Conservation (phyloP, 2,797 vertebrate genomes). For the Manis pentadactyla region DNA sequence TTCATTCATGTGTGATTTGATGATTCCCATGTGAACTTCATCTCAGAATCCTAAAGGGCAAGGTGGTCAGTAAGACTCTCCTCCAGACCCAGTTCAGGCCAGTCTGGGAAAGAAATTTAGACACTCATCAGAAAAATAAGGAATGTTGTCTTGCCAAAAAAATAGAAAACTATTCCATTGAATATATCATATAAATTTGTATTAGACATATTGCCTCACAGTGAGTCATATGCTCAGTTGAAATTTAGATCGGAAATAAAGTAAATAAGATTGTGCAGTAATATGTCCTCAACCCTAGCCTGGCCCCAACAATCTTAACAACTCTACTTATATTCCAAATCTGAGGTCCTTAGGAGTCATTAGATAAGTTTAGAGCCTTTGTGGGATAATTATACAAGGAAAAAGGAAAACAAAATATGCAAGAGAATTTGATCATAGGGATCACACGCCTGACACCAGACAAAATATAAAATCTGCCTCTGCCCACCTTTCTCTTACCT, state of each 20-base stretch:
- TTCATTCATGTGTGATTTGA: background rate
- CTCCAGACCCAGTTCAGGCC: fast-evolving
- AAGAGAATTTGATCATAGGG: background rate
- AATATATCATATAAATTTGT: background rate
- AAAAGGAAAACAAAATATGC: background rate
- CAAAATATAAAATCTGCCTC: background rate
- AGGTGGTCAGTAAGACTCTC: background rate
- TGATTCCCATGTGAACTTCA: background rate
- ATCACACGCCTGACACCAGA: background rate
- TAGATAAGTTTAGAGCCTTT: background rate
- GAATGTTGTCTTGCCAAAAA: background rate
- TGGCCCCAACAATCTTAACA: background rate
- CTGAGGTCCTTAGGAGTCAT: background rate
- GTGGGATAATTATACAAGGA: background rate
- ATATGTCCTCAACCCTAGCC: background rate
- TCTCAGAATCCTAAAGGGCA: background rate
- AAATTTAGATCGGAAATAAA: background rate
- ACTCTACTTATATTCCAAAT: background rate
- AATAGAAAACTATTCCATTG: background rate
- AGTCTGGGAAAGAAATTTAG: background rate
- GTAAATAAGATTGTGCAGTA: background rate
- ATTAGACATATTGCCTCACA: background rate
- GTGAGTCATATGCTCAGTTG: background rate
- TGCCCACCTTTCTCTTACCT: background rate
- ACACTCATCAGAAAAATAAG: background rate